phyloP scores from a whole-genome alignment of 2,113 vertebrate species.

The Dicaeum eximium region DNA sequence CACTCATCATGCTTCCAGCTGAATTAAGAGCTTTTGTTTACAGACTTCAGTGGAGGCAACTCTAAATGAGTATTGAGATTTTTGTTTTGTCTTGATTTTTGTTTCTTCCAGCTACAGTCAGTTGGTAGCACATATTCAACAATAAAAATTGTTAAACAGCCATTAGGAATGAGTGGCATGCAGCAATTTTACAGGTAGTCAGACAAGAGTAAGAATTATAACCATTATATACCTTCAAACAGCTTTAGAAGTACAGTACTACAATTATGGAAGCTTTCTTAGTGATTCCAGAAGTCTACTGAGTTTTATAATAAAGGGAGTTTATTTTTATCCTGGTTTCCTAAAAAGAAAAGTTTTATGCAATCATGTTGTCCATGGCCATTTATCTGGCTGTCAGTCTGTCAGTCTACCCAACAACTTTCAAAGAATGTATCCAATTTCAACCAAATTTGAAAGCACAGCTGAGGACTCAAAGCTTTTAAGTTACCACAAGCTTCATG shows the following conservation, averaged over 20 bases:
- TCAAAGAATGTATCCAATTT: not conserved
- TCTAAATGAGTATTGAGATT: not conserved
- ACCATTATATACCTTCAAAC: not conserved
- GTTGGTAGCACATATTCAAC: not conserved
- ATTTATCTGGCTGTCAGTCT: not conserved
- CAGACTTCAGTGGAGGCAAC: not conserved
- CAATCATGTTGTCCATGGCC: not conserved
- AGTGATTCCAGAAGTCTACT: not conserved
- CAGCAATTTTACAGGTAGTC: not conserved
- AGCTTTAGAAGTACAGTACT: not conserved
- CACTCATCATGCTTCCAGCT: not conserved
- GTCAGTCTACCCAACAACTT: not conserved
- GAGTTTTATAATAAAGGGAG: not conserved
- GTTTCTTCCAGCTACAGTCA: not conserved
- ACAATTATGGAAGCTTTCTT: constrained; percentile 4
- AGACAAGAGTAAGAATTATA: constrained; percentile 2
- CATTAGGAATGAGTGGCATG: not conserved
- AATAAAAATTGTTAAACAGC: not conserved
- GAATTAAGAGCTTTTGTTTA: not conserved
- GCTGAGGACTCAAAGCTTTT: not conserved
- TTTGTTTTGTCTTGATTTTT: not conserved
- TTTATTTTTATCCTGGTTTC: constrained; percentile 23
- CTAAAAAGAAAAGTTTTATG: not conserved
- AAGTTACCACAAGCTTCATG: not conserved
- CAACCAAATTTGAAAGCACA: not conserved